Base-by-base conservation (phyloP, 2,888 invertebrate genomes). In the Mythimna impura region DNA sequence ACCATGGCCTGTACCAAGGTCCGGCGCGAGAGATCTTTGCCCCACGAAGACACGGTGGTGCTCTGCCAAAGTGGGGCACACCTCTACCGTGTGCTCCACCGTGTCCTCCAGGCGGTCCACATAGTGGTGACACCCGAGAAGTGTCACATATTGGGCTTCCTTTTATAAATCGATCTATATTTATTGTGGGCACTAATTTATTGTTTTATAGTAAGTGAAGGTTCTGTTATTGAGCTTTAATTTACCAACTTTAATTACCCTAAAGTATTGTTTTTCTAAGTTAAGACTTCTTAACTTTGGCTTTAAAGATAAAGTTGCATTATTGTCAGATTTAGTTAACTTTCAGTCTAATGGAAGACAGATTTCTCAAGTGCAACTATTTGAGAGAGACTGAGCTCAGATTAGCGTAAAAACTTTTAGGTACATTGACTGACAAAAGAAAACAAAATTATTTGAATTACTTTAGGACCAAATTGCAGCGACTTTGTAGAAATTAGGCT, bases 261-360 rank as follows among this genome's bases (percentile, higher is more conserved):
- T n/a, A n/a, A 14, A 8, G 10, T 22, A 34, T 50, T 17, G n/a
- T 70, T 40, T 43, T 58, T 9, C 0, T 34, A 73, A 30, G 17
- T 22, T 52, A 22, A 10, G 1, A 7, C n/a, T 50, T 61, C 2
- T 25, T 12, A 50, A 68, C 14, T 50, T 75, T 62, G 10, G 0
- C 7, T 68, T 40, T 25, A 68, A 47, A 36, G 55, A 54, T 12
- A 36, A 60, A 63, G 63, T 71, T 60, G 4, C 22, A n/a, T 36
- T 54, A 22, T 14, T 76, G 34, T 72, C 73, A 66, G 72, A 66
- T 72, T 52, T 30, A n/a, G 9, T 9, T 60, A 34, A 61, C 64
- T 60, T 62, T 62, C 14, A 73, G 50, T 50, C 17, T 65, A 17
- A n/a, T 3, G 50, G n/a, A 10, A 22, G 43, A 63, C 20, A 54